Base-by-base conservation (phyloP, 1,140 invertebrate species). In the Drosophila sulfurigaster region DNA sequence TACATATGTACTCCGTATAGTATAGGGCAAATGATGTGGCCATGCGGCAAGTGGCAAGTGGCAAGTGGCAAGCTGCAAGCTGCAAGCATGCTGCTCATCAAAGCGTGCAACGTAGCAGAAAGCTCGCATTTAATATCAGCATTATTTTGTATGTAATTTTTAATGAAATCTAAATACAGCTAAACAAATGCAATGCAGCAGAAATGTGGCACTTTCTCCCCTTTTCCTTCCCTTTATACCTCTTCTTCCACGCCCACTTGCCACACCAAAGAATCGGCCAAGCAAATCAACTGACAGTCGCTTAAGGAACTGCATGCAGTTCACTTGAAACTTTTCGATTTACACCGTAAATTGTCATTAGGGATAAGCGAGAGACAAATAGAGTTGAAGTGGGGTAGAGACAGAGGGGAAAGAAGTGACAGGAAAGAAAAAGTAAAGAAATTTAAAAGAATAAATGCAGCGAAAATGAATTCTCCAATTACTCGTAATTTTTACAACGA, bases 121-220 rank as follows among this genome's bases (percentile, higher is more conserved):
- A 32, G 13, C 66, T n/a, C 57, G 8, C 46, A 45, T 52, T 62
- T 62, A 45, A 63, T 63, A 54, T 35, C 59, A 10, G 68, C 68
- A 64, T 64, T 71, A 71, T 71, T 57, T 56, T 71, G 35, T 56
- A 64, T 71, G 32, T 48, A 15, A 56, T 71, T 64, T 71, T 64
- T 71, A 71, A 71, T 71, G 68, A 64, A 64, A 64, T 71, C 68
- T 38, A 71, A 71, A 64, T 71, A 71, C 38, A 68, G 66, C 66
- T 51, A 56, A 13, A 52, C 41, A 35, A 67, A 20, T 35, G 48
- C 48, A 25, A 20, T 49, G 48, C 20, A 28, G 10, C 8, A 20
- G 16, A 3, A 2, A 49, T 5, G 16, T 7, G 7, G 16, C 16
- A 49, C 2, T 25, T 25, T 25, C 20, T 25, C 30, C 30, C 30